Evolutionary conservation across 92 coral and sea anemone genomes (phyloP).

Genomic region (Heliopora coerulea): DNA sequence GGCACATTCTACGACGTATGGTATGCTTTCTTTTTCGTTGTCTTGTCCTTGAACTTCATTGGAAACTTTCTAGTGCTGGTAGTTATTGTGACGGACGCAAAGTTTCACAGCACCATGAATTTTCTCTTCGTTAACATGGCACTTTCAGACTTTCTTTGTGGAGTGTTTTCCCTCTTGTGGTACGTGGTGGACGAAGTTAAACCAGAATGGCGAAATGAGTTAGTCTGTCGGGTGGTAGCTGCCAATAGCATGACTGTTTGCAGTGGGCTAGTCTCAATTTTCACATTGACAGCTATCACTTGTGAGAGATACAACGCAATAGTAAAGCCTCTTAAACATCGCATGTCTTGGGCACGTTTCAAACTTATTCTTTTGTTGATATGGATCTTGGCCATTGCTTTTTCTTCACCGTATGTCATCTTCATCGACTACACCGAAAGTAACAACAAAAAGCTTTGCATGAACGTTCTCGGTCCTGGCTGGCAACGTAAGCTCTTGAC

Average conservation of each 20-base stretch:
- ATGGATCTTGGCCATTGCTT: constrained; percentile 41
- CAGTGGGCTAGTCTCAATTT: constrained; percentile 50
- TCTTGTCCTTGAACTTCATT: constrained; percentile 21
- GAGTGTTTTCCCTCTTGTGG: constrained; percentile 35
- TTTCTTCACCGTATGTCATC: constrained; percentile 49
- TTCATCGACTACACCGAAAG: constrained; percentile 1
- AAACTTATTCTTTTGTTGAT: constrained; percentile 40
- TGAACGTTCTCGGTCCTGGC: constrained; percentile 15
- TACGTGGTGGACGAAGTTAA: constrained; percentile 23
- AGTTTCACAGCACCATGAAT: constrained; percentile 41
- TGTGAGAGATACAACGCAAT: constrained; percentile 54
- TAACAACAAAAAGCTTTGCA: constrained; percentile 29
- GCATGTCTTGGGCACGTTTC: constrained; percentile 42
- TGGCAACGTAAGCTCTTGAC: constrained; percentile 32
- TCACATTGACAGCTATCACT: constrained; percentile 49
- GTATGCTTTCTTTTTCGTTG: constrained; percentile 29
- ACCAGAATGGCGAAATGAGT: constrained; percentile 34
- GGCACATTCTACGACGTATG: constrained; percentile 32
- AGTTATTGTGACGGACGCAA: constrained; percentile 14
- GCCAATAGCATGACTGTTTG: constrained; percentile 28
- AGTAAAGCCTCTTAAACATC: constrained; percentile 43
- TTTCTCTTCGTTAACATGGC: constrained; percentile 43
- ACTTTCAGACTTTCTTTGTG: constrained; percentile 24
- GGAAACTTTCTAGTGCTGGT: constrained; percentile 26
- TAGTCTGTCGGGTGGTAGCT: constrained; percentile 41